Conservation (phyloP, 1,140 invertebrate species). For the Drusus annulatus region DNA sequence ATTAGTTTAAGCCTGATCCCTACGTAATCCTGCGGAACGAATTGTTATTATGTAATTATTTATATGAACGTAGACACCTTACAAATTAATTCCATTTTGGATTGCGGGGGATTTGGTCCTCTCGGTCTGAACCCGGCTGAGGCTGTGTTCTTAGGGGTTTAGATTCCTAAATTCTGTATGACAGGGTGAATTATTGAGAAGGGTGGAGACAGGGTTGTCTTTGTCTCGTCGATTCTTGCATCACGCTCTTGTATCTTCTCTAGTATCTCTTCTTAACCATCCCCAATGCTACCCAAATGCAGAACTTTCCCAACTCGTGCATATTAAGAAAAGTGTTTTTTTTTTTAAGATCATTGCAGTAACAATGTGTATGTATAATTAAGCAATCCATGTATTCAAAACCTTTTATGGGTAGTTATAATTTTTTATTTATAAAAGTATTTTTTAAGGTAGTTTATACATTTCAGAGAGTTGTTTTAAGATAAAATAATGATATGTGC, state of each 20-base stretch:
- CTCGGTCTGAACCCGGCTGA: neutral
- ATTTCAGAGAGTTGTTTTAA: too few species aligned
- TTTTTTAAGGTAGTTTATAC: too few species aligned
- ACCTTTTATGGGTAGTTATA: too few species aligned
- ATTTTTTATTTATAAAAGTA: too few species aligned
- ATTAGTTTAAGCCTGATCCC: neutral
- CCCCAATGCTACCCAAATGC: too few species aligned
- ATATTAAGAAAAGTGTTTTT: too few species aligned
- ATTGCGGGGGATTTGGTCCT: slow-evolving; percentile 7
- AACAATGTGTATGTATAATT: too few species aligned
- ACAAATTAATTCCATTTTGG: slow-evolving; percentile 39
- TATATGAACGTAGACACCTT: slow-evolving; percentile 16
- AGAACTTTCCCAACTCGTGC: too few species aligned
- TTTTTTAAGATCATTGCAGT: too few species aligned
- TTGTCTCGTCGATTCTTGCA: neutral
- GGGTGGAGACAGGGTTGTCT: neutral
- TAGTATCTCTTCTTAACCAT: too few species aligned
- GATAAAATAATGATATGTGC: too few species aligned
- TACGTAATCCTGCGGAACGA: slow-evolving; percentile 1
- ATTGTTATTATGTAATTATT: neutral
- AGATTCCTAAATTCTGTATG: slow-evolving; percentile 20
- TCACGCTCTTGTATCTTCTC: neutral
- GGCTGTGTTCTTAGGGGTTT: neutral
- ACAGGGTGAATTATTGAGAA: slow-evolving; percentile 35
- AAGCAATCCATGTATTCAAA: too few species aligned